Base-by-base conservation (phyloP, 2,113 vertebrate species). In the Chaetops frenatus region DNA sequence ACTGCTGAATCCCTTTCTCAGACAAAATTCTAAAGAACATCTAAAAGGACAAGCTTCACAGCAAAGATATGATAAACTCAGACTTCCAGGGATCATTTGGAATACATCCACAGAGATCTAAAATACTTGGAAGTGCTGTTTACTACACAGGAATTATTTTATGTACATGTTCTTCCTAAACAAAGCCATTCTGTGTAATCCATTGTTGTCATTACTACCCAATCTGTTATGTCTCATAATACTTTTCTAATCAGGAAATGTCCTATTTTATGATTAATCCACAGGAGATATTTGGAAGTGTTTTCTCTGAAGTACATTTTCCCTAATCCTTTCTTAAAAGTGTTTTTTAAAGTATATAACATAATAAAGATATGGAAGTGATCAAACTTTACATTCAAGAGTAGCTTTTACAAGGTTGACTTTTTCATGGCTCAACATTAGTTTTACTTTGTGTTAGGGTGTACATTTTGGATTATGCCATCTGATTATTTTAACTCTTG, bases 241-340 rank as follows among this genome's bases (percentile, higher is more conserved):
- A 51, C 94, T 91, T 90, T 61, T 60, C 74, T 94, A 92, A 95
- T 96, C 93, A 90, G 90, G 85, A 94, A 96, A 47, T 83, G 90
- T 62, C 93, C 93, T 91, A 88, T 95, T 97, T 97, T 73, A 93
- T 91, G 45, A 94, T 83, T 94, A 95, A 96, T 92, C 90, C 81
- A 86, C 42, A 51, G 27, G 78, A 90, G 66, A 70, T 80, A 70
- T 90, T 69, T 74, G 36, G 10, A 95, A 95, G 58, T 81, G 17
- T 81, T 85, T 88, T 80, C 58, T 83, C 82, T 48, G 22, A 93
- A 94, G 67, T 69, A 51, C 31, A 12, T 76, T 94, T 85, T 88
- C 79, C 24, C 40, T 51, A 91, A 77, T 90, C 48, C 33, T 91
- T 79, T 80, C 71, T 94, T 58, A 20, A 35, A 85, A 81, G 15